Evolutionary conservation across 2,113 vertebrate genomes (phyloP).

Genomic region (Notarius quadriscutis): DNA sequence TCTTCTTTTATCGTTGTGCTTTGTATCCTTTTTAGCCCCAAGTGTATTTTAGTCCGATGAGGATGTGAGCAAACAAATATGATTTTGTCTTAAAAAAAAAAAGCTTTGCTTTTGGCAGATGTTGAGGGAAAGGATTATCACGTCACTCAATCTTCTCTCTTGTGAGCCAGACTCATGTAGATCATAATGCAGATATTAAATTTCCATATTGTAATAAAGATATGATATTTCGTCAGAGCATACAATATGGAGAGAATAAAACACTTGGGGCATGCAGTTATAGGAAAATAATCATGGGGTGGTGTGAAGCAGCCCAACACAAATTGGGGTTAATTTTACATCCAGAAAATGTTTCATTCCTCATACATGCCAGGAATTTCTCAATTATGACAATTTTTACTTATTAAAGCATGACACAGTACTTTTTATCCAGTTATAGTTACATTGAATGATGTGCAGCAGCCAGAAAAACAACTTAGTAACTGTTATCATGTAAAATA

Average conservation of each 20-base stretch:
- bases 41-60: neutral
- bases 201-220: neutral
- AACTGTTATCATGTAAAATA: neutral
- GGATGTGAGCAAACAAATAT: neutral
- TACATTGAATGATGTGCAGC: neutral
- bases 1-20: neutral
- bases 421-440: neutral
- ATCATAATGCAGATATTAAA: neutral
- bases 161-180: neutral
- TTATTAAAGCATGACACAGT: neutral
- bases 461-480: neutral
- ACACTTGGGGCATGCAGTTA: neutral
- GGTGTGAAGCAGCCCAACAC: neutral
- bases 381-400: neutral
- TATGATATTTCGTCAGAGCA: neutral
- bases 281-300: neutral
- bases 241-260: neutral
- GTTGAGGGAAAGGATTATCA: neutral
- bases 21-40: neutral
- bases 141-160: neutral
- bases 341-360: neutral
- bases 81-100: conserved; percentile 5
- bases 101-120: neutral
- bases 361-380: neutral
- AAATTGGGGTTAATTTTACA: neutral